Evolutionary conservation across 2,113 vertebrate species (phyloP), one percentile per base, ranked within the genome.

Genomic region (Chrysemys picta): DNA sequence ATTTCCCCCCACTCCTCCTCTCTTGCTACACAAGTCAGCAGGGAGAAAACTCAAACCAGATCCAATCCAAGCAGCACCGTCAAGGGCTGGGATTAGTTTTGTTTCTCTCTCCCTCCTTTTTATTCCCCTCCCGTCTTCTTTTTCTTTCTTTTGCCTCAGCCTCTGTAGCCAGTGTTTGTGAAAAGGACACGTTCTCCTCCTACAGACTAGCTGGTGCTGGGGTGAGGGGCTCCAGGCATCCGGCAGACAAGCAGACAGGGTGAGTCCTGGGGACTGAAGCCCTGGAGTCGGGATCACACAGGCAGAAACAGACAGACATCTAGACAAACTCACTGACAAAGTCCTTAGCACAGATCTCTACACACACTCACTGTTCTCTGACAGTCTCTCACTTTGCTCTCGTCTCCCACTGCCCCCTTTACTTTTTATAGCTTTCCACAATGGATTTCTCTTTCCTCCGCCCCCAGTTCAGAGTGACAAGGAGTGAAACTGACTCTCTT

Each of bases 381-480:
- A 62, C 95, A 85, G 95, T 86, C 92, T 97, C 93, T 96, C 45
- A 11, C 97, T 92, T 96, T 94, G 96, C 88, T 94, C 96, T 95
- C 97, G 98, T 96, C 95, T 94, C 98, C 98, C 97, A 96, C 96
- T 96, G 98, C 97, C 97, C 96, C 96, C 92, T 95, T 98, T 98
- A 98, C 96, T 93, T 98, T 98, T 98, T 99, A 98, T 98, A 98
- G 97, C 97, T 95, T 91, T 95, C 93, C 45, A 97, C 98, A 97
- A 97, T 96, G 96, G 80, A 88, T 96, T 97, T 96, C 86, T 38
- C 97, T 98, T 98, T 94, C 98, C 98, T 98, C 97, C 93, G 91
- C 98, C 98, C 98, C 98, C 98, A 96, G 97, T 97, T 97, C 97
- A 91, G 75, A 97, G 96, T 96, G 98, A 98, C 99, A 97, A 97